These are phyloP conservation scores for Crotalus helleri DNA, from an alignment of 2,113 vertebrate species.

Conservation along the genomic window DNA sequence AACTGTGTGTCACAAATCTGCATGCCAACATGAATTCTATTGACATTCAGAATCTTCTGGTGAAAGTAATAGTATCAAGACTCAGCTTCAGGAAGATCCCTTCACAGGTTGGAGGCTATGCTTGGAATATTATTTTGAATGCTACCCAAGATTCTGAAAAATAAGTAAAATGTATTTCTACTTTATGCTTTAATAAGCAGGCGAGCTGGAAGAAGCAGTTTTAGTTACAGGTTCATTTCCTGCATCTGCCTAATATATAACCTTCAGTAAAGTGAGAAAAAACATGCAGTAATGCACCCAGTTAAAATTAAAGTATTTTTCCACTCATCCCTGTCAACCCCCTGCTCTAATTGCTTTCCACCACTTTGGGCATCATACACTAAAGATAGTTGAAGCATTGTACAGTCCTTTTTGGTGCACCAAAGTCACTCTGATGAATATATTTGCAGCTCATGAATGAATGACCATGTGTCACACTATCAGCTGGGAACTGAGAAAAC, in stretches of 20 bases:
- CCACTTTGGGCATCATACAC: background rate
- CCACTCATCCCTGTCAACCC: background rate
- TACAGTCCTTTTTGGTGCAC: background rate
- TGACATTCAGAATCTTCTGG: background rate
- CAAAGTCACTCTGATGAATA: background rate
- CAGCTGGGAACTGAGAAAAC: background rate
- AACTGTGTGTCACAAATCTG: background rate
- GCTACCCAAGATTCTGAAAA: slow-evolving; percentile 22
- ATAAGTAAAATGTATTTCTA: slow-evolving; percentile 14
- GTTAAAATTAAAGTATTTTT: background rate
- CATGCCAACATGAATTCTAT: background rate
- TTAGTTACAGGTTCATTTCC: slow-evolving; percentile 18
- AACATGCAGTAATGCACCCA: background rate
- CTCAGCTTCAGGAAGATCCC: background rate
- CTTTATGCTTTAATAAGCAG: slow-evolving; percentile 33
- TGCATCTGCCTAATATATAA: background rate
- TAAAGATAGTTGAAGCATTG: background rate
- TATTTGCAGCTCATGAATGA: slow-evolving; percentile 16
- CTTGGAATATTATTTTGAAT: slow-evolving; percentile 22
- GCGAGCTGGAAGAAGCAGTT: background rate
- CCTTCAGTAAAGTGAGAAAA: background rate
- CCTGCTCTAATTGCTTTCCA: background rate
- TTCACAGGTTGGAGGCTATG: slow-evolving; percentile 18
- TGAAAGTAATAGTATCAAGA: slow-evolving; percentile 9
- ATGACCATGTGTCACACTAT: background rate